Evolutionary conservation across 2,797 vertebrate genomes (phyloP), one percentile per base, ranked within the genome.

Genomic region (Oryzias sinensis): DNA sequence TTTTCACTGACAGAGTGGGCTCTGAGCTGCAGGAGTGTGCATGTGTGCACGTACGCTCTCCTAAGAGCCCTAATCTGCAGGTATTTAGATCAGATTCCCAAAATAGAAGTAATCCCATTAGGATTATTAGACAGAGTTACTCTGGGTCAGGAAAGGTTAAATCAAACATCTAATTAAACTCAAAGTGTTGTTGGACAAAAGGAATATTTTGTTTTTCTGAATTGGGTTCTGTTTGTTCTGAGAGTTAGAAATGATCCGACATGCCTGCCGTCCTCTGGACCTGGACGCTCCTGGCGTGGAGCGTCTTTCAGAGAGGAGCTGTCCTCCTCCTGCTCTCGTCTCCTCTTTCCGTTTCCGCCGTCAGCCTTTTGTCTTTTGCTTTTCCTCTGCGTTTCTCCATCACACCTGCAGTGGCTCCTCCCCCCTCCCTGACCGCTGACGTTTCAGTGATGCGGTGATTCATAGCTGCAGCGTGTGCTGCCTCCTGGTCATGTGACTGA

Each of bases 401-500:
- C 54, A 52, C 43, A 20, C 47, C 9, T n/a, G 49, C 55, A 56
- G 71, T 53, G 63, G 62, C 62, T 62, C 52, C 71, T 55, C 49
- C 48, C 47, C 50, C 41, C 69, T 69, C 59, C 29, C 77, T 75
- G 77, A 85, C 81, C 86, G 86, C 84, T 82, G 70, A 78, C 64
- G 42, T 59, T 77, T 81, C 80, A 79, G 60, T 86, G 83, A 88
- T 85, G 87, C 84, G 81, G 84, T 89, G 86, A 89, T 89, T 91
- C 88, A 87, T 85, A 88, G 86, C 85, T 89, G 88, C 88, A 87
- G 89, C 84, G 83, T 83, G 83, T 60, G 41, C 86, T 81, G 86
- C 83, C 80, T 88, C 67, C 67, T 44, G 68, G 90, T 90, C 91
- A 92, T 69, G 84, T 93, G 91, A 91, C 89, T 83, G 84, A 90